phyloP scores from a whole-genome alignment of 2,797 vertebrate species.

The Trachurus trachurus region DNA sequence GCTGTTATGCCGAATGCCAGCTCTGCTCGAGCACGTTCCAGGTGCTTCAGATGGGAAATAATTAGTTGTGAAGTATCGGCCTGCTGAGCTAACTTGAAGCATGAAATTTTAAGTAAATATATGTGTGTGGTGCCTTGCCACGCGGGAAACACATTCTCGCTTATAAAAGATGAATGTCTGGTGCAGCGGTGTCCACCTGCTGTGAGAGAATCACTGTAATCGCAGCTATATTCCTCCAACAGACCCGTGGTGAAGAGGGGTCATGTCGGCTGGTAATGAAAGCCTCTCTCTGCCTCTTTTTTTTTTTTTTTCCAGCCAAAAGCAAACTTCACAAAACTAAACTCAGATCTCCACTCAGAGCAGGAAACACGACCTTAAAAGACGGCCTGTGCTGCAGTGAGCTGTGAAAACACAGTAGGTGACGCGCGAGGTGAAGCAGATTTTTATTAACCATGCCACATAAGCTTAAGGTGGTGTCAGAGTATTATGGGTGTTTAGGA shows the following conservation, averaged over 20 bases:
- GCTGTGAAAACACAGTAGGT: background rate
- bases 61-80: conserved; percentile 66
- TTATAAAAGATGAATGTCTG: conserved; percentile 64
- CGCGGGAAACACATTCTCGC: conserved; percentile 45
- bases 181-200: conserved; percentile 53
- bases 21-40: conserved; percentile 29
- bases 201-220: conserved; percentile 63
- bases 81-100: conserved; percentile 55
- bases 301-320: conserved; percentile 36
- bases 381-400: background rate
- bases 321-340: conserved; percentile 33
- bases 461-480: no score
- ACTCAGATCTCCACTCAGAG: background rate
- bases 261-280: conserved; percentile 72
- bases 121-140: conserved; percentile 29
- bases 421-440: background rate
- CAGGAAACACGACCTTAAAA: background rate
- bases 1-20: conserved; percentile 21
- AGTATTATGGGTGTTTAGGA: background rate
- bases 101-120: conserved; percentile 68
- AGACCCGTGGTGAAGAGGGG: conserved; percentile 47
- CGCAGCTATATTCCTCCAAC: conserved; percentile 65
- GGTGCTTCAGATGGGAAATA: conserved; percentile 66
- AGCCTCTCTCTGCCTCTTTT: conserved; percentile 33
- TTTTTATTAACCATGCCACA: background rate